Base-by-base conservation (phyloP, 2,797 vertebrate genomes). In the Tiaroga cobitis region DNA sequence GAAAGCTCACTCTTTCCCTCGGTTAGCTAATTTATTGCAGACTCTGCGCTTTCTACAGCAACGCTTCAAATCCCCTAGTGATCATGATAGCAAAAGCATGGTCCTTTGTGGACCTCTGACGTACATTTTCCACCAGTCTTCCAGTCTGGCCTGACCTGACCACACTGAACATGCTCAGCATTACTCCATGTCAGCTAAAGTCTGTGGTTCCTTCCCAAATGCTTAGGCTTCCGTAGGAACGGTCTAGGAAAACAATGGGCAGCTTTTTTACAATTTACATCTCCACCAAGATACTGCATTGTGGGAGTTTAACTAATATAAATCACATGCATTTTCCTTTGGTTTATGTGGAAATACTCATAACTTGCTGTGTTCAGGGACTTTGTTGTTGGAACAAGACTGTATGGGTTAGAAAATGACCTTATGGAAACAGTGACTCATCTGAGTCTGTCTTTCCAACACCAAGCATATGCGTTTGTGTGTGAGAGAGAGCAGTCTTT, bases 341-440 rank as follows among this genome's bases (percentile, higher is more conserved):
- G 51, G 89, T 88, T 92, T 83, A 86, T 89, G 86, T 91, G 91
- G 91, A 93, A 94, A 92, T 79, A 89, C 90, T 92, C 82, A 83
- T 88, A 90, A 89, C 79, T 34, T 56, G 65, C 78, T 80, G 90
- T 82, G 83, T 92, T 93, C 78, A 69, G 91, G 88, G 92, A 90
- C 88, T 91, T 89, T 85, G 61, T 82, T 84, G 74, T 51, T 81
- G 89, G 84, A 89, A 89, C 87, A 91, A 87, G 80, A 88, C 88
- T 90, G 4, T 81, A 88, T 78, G 85, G 92, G 86, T 91, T 92
- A 92, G 89, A 92, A 90, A 92, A 90, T 93, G 91, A 92, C 89
- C 90, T 81, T 85, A 90, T 94, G 94, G 95, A 96, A 95, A 94
- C 87, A 90, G 76, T 93, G 93, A 95, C 85, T 94, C 90, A 91